These are phyloP conservation scores for Trididemnum nubilum DNA, from an alignment of 23 tunicate species.

Conservation along the genomic window DNA sequence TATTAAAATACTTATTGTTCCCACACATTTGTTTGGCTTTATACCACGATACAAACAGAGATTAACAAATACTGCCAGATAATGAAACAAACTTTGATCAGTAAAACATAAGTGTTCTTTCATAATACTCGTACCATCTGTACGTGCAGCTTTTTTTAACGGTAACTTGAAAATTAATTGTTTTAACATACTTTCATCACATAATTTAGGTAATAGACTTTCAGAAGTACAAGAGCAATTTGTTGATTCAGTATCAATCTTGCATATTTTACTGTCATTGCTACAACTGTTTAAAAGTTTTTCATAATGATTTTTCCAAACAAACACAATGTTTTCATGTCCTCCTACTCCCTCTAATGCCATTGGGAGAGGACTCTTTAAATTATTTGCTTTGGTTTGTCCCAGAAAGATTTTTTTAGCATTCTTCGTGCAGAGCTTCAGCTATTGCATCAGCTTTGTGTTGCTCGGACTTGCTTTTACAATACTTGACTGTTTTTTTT, in stretches of 20 bases:
- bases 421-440: not conserved
- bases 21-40: not conserved
- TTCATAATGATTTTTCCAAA: not conserved
- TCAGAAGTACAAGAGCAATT: too few species aligned
- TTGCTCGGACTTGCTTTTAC: not conserved
- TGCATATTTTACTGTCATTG: too few species aligned
- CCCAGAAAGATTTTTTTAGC: not conserved
- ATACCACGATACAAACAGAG: not conserved
- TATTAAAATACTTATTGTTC: not conserved
- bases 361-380: not conserved
- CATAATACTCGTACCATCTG: slow-evolving; percentile 1
- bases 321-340: not conserved
- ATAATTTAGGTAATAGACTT: too few species aligned
- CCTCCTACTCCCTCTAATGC: not conserved
- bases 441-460: not conserved
- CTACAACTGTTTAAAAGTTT: not conserved
- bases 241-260: too few species aligned
- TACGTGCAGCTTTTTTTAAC: not conserved
- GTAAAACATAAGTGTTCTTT: not conserved
- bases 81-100: not conserved
- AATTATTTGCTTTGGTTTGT: not conserved
- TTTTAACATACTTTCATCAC: not conserved
- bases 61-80: not conserved
- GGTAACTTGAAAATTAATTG: not conserved
- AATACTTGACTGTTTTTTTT: not conserved